phyloP scores from a whole-genome alignment of 2,888 invertebrate genomes.

The Leucophenga montana region DNA sequence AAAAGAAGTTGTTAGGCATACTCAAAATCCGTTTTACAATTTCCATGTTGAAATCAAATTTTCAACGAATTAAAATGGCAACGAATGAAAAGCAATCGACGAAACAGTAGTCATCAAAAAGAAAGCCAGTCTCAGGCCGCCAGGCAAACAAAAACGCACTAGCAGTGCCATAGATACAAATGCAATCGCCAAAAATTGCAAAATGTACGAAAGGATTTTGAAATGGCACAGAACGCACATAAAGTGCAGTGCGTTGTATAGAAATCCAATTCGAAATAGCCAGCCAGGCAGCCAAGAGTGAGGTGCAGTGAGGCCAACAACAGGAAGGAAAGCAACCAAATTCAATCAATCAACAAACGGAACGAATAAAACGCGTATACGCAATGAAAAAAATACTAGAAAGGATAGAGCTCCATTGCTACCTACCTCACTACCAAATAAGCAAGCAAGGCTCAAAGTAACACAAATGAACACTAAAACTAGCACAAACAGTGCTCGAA shows the following conservation, averaged over 20 bases:
- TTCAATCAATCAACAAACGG: conserved; percentile 64
- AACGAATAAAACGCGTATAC: conserved; percentile 64
- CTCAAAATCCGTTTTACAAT: conserved; percentile 60
- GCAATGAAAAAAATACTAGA: conserved; percentile 43
- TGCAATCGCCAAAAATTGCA: conserved; percentile 33
- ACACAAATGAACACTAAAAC: conserved; percentile 57
- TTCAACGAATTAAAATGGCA: conserved; percentile 53
- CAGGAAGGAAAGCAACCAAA: conserved; percentile 32
- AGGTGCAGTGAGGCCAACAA: neutral
- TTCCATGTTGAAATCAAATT: conserved; percentile 61
- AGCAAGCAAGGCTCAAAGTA: conserved; percentile 47
- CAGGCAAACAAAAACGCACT: conserved; percentile 34
- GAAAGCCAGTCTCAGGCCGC: neutral
- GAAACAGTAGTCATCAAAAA: conserved; percentile 13
- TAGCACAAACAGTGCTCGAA: conserved; percentile 10
- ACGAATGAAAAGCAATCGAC: conserved; percentile 34
- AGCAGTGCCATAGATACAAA: conserved; percentile 30
- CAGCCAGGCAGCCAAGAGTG: too few relatives aligned
- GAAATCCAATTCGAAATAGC: neutral
- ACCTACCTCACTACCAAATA: neutral
- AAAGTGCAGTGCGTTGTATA: conserved; percentile 40
- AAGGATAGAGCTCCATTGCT: neutral
- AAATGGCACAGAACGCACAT: conserved; percentile 48
- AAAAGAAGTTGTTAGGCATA: conserved; percentile 21
- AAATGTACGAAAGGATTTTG: conserved; percentile 46